Percentiles rank a stretch among this genome's conserved stretches.
Evolutionary conservation across 2,888 invertebrate species (phyloP).

Genomic region (Callosobruchus maculatus): DNA sequence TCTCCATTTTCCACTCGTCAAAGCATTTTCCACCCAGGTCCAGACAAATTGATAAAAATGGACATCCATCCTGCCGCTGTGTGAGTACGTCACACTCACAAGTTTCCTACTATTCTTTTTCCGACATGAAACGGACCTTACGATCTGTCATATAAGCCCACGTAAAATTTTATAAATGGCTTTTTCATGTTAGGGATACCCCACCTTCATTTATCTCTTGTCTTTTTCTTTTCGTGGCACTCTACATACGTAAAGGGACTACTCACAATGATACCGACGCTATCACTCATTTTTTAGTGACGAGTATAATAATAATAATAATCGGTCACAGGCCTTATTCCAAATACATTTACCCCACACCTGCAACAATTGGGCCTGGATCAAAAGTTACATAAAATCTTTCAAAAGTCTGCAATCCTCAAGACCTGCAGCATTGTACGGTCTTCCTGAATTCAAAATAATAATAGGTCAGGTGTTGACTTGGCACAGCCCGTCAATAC

Average conservation of each 20-base stretch:
- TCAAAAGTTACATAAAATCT: too few species aligned
- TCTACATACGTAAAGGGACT: neutral
- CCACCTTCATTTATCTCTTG: constrained; percentile 15
- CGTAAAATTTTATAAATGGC: constrained; percentile 20
- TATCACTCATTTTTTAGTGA: neutral
- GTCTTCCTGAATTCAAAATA: too few species aligned
- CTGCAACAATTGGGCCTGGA: too few species aligned
- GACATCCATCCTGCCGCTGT: neutral
- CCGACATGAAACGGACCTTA: constrained; percentile 16
- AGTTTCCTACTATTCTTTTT: neutral
- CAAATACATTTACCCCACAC: too few species aligned
- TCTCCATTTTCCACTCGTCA: neutral
- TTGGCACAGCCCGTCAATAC: too few species aligned
- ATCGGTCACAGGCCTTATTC: too few species aligned
- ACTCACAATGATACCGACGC: neutral
- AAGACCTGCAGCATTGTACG: too few species aligned
- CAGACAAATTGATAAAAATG: neutral
- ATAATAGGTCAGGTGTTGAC: too few species aligned
- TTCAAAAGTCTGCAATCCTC: too few species aligned
- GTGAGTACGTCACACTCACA: neutral
- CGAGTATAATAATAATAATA: too few species aligned
- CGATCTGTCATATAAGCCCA: constrained; percentile 20
- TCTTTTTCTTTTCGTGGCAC: constrained; percentile 2
- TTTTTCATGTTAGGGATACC: constrained; percentile 18
- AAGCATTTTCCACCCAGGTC: neutral